Percentiles rank a stretch among this genome's conserved stretches.
Evolutionary conservation across 2,797 vertebrate species (phyloP).

Genomic region (Florisuga fusca): DNA sequence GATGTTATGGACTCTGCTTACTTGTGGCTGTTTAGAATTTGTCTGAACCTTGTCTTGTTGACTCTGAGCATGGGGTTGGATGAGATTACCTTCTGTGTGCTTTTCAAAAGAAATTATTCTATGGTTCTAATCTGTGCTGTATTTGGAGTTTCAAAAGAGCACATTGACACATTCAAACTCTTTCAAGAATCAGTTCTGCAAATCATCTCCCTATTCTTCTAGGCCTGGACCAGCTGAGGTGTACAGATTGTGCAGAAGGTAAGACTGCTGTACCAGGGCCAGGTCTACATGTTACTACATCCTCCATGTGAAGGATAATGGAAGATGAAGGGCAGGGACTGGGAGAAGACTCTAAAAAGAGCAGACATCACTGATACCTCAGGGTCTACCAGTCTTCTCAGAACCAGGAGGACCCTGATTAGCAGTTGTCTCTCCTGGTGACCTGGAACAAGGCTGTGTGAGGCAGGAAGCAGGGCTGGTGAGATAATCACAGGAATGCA

Average conservation of each 20-base stretch:
- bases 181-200: neutral
- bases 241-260: neutral
- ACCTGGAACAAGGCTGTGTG: neutral
- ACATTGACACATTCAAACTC: neutral
- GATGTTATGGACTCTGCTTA: neutral
- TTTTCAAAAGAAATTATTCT: neutral
- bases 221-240: neutral
- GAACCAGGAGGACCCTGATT: neutral
- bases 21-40: neutral
- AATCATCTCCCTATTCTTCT: neutral
- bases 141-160: neutral
- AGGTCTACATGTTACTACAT: neutral
- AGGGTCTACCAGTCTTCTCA: neutral
- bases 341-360: neutral
- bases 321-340: neutral
- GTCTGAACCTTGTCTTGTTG: neutral
- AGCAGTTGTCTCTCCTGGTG: neutral
- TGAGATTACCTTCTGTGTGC: neutral
- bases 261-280: neutral
- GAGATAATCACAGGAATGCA: neutral
- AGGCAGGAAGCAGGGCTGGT: neutral
- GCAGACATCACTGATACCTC: neutral
- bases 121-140: neutral
- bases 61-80: neutral
- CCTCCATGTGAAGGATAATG: neutral